phyloP scores from a whole-genome alignment of 2,113 vertebrate species.

The Labeo rohita region DNA sequence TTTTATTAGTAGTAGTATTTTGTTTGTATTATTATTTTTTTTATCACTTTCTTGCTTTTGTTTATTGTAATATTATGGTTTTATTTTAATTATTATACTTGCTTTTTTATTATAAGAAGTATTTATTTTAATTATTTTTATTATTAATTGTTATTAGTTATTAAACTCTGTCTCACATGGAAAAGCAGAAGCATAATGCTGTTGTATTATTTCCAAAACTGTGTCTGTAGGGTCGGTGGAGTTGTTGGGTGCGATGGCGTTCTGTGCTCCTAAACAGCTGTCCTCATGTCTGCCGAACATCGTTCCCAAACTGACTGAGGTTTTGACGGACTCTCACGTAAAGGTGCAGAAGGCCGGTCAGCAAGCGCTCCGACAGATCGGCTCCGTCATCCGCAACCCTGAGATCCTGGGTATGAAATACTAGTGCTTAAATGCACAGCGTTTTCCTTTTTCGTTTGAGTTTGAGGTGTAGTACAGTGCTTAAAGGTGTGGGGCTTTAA shows the following conservation, averaged over 20 bases:
- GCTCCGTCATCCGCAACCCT: conserved; percentile 96
- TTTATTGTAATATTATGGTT: no score
- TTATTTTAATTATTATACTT: no score
- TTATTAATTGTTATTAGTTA: neutral
- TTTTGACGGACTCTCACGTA: conserved; percentile 96
- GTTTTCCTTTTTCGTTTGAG: neutral
- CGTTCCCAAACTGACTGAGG: conserved; percentile 96
- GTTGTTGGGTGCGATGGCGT: conserved; percentile 95
- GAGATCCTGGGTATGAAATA: conserved; percentile 85
- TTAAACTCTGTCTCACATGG: neutral
- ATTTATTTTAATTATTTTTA: no score
- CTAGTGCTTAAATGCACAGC: neutral
- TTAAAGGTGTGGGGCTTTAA: neutral
- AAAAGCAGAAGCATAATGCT: neutral
- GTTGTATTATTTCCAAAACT: neutral
- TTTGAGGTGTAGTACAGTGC: neutral
- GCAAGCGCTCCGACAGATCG: conserved; percentile 94
- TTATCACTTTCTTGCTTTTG: no score
- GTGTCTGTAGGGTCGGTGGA: conserved; percentile 89
- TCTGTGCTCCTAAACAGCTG: conserved; percentile 95
- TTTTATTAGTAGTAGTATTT: no score
- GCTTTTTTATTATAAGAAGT: neutral
- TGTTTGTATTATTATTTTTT: no score
- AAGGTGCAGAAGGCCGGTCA: conserved; percentile 98
- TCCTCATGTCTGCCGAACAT: conserved; percentile 97